A percentile compares a stretch with the other conserved stretches of the same genome.
phyloP scores from a whole-genome alignment of 2,888 invertebrate species.

The Kuschelorhynchus macadamiae region DNA sequence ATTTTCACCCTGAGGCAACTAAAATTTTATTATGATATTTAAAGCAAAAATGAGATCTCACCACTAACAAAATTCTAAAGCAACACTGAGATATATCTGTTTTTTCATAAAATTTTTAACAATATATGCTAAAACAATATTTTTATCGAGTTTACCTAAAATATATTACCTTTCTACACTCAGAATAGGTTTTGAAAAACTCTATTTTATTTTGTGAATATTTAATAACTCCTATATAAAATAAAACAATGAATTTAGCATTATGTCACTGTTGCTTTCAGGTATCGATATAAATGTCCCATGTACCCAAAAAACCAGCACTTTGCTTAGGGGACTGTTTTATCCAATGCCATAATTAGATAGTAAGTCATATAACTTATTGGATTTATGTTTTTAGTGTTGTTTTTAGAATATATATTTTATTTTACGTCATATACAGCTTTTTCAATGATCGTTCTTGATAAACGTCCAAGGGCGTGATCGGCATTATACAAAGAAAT shows the following conservation, averaged over 20 bases:
- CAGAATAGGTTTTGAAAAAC: constrained; percentile 6
- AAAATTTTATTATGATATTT: background rate
- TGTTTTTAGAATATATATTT: too few species aligned
- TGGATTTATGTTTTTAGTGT: too few species aligned
- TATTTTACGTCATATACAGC: too few species aligned
- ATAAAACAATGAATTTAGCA: constrained; percentile 23
- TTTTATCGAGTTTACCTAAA: constrained; percentile 19
- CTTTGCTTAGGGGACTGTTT: too few species aligned
- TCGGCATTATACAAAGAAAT: too few species aligned
- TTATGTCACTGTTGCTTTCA: constrained; percentile 17
- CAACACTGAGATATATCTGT: constrained; percentile 5
- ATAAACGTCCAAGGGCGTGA: too few species aligned
- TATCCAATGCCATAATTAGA: too few species aligned
- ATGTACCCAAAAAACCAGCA: too few species aligned
- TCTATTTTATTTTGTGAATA: constrained; percentile 7
- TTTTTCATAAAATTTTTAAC: background rate
- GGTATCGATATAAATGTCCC: constrained; percentile 15
- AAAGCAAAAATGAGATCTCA: constrained; percentile 10
- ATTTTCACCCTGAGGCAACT: background rate
- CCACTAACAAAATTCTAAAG: background rate
- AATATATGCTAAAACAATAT: constrained; percentile 12
- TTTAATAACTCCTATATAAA: constrained; percentile 14
- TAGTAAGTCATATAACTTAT: too few species aligned
- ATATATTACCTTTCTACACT: constrained; percentile 17
- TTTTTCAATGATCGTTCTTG: too few species aligned